phyloP scores from a whole-genome alignment of 2,888 invertebrate species.

The Hyalella azteca region DNA sequence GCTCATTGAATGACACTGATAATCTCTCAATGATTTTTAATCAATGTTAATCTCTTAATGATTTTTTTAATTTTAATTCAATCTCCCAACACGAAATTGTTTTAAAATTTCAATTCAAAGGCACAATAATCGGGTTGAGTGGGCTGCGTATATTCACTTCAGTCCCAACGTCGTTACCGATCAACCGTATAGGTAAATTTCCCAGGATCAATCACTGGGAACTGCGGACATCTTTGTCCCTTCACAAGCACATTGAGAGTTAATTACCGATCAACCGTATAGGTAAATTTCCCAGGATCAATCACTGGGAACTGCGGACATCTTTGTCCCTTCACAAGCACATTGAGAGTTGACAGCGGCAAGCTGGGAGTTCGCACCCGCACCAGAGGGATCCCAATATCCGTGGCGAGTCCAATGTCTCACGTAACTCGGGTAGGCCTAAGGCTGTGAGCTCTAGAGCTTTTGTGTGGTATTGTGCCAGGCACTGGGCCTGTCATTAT shows the following conservation, averaged over 20 bases:
- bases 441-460: constrained; percentile 11
- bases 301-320: constrained; percentile 17
- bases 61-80: no score
- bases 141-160: no score
- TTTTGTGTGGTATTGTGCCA: constrained; percentile 24
- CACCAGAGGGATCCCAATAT: constrained; percentile 16
- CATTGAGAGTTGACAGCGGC: not conserved
- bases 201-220: constrained; percentile 11
- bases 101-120: no score
- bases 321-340: constrained; percentile 18
- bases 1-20: no score
- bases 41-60: no score
- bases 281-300: not conserved
- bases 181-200: not conserved
- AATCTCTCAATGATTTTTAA: no score
- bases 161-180: no score
- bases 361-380: constrained; percentile 1
- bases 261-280: no score
- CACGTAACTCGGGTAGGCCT: constrained; percentile 35
- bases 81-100: no score
- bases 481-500: constrained; percentile 14
- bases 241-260: not conserved
- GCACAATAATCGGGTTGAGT: no score
- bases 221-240: constrained; percentile 24
- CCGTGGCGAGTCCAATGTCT: not conserved